Evolutionary conservation across 2,888 invertebrate genomes (phyloP).

Genomic region (Rhabditophanes sp.): DNA sequence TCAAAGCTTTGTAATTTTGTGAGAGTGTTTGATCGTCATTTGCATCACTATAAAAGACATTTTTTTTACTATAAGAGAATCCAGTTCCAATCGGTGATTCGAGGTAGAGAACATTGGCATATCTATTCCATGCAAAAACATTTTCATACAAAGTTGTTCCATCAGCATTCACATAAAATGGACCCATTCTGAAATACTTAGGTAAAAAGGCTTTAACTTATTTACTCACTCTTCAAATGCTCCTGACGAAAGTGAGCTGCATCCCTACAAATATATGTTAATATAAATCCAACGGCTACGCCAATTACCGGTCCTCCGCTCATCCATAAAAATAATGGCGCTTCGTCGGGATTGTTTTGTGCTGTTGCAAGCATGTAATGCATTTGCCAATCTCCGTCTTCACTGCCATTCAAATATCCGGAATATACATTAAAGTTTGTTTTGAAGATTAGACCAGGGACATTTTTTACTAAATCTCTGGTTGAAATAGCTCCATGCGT

Average conservation of each 20-base stretch:
- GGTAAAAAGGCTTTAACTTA: conserved; percentile 7
- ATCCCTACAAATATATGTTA: conserved; percentile 23
- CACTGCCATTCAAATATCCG: conserved; percentile 15
- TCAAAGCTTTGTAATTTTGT: conserved; percentile 48
- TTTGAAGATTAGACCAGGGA: conserved; percentile 1
- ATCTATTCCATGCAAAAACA: conserved; percentile 44
- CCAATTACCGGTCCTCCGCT: conserved; percentile 50
- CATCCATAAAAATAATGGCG: conserved; percentile 38
- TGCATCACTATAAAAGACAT: conserved; percentile 13
- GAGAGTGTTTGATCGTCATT: conserved; percentile 26
- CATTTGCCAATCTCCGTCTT: conserved; percentile 34
- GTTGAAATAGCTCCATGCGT: too few relatives aligned
- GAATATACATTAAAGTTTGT: conserved; percentile 7
- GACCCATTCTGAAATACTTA: too few relatives aligned
- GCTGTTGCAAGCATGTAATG: not conserved
- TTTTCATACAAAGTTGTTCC: conserved; percentile 36
- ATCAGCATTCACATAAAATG: conserved; percentile 43
- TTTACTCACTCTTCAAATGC: not conserved
- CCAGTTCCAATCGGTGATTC: conserved; percentile 47
- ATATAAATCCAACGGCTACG: conserved; percentile 29
- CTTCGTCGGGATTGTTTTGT: not conserved
- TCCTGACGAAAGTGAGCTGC: conserved; percentile 19
- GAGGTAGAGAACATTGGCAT: conserved; percentile 49
- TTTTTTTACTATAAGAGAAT: conserved; percentile 34
- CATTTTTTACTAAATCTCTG: conserved; percentile 4